Percentiles rank a stretch among this genome's conserved stretches.
Evolutionary conservation across 2,113 vertebrate genomes (phyloP).

Genomic region (Hymenochirus boettgeri): DNA sequence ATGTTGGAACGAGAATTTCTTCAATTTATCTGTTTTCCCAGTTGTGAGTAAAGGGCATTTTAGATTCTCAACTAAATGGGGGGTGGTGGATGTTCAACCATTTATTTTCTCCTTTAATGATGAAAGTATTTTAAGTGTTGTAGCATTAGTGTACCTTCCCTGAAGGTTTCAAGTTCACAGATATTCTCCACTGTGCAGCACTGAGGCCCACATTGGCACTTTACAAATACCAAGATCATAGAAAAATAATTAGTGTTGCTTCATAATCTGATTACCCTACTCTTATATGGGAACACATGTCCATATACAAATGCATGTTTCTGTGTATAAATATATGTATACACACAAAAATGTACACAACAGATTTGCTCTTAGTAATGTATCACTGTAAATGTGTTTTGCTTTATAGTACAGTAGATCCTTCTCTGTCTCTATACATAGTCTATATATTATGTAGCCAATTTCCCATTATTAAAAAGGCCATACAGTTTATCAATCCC

Average conservation of each 20-base stretch:
- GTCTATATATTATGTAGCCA: neutral
- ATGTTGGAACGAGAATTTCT: too few species aligned
- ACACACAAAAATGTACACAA: neutral
- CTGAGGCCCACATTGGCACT: neutral
- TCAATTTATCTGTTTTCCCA: too few species aligned
- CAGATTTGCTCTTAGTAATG: neutral
- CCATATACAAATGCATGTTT: neutral
- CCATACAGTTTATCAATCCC: neutral
- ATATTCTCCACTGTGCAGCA: neutral
- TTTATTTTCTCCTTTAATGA: too few species aligned
- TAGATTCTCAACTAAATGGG: too few species aligned
- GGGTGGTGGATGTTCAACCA: too few species aligned
- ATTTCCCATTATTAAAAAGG: neutral
- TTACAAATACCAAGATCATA: neutral
- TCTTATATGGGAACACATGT: neutral
- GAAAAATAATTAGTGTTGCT: neutral
- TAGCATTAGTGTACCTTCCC: neutral
- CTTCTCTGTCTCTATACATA: neutral
- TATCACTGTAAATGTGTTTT: neutral
- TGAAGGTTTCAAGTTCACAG: neutral
- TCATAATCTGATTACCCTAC: neutral
- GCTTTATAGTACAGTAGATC: neutral
- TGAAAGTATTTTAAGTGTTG: too few species aligned
- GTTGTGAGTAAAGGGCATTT: too few species aligned
- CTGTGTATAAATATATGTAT: neutral